Base-by-base conservation (phyloP, 2,888 invertebrate genomes). In the Orthosia gothica region DNA sequence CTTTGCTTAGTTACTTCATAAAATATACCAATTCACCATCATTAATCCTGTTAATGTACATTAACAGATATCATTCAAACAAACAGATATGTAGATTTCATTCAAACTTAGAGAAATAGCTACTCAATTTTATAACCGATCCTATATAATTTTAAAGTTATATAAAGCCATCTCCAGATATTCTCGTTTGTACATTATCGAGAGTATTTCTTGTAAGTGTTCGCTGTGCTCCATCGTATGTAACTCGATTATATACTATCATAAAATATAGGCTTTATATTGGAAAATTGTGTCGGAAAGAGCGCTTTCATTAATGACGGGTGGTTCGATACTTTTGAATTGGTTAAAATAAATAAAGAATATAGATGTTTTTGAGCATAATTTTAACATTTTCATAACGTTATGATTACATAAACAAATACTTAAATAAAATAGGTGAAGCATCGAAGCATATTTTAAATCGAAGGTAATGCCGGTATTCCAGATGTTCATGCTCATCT, bases 201-300 rank as follows among this genome's bases (percentile, higher is more conserved):
- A 20, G 12, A 75, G 45, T 32, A 58, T 58, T 57, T 57, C 2
- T 0, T 2, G 20, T 64, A 64, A 76, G n/a, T 70, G n/a, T 54
- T 66, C 62, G 7, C 18, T 50, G 20, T 62, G 32, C 65, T 66
- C 9, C 18, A 11, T 58, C 54, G 32, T 58, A 65, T 45, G 63
- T 82, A 66, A 81, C 63, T 71, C 71, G 62, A 76, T 66, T 81
- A 66, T 47, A 40, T 59, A 50, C 23, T 70, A 58, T 49, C 77
- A 71, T 79, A 77, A 79, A 82, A 71, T 63, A 45, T 63, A 77
- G 67, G 63, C 59, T 58, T 0, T 52, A 52, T 80, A 80, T 80
- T 72, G 63, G 78, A 82, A 72, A 80, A 55, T 52, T 50, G 82
- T 82, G 67, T 52, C 47, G 1, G 23, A 3, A 11, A 3, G 0